These are phyloP conservation scores for Stenichneumon culpator DNA, from an alignment of 2,888 invertebrate species.

Conservation along the genomic window DNA sequence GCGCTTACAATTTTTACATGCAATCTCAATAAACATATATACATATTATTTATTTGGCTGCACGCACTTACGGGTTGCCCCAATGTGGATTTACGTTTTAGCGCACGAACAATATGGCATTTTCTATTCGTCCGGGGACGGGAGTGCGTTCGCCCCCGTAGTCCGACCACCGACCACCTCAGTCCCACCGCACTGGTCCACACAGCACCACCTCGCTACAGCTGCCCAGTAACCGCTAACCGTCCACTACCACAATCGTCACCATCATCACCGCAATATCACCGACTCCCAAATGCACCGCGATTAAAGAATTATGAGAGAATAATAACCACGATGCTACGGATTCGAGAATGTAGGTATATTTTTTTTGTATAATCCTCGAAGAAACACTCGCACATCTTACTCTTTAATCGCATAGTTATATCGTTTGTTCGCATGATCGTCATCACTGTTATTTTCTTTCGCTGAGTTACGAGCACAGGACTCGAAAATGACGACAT, in stretches of 20 bases:
- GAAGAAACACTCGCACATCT: not conserved
- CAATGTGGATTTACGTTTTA: constrained; percentile 82
- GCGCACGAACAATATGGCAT: constrained; percentile 85
- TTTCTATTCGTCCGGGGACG: constrained; percentile 85
- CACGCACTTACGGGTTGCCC: constrained; percentile 77
- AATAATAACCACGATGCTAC: constrained; percentile 73
- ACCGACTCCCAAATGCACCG: constrained; percentile 84
- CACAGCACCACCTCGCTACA: constrained; percentile 87
- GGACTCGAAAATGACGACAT: too few relatives aligned
- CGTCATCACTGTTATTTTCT: not conserved
- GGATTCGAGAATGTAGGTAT: constrained; percentile 79
- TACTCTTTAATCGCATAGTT: not conserved
- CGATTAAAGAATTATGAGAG: constrained; percentile 80
- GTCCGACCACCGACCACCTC: constrained; percentile 86
- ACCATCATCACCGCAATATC: constrained; percentile 85
- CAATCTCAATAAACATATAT: constrained; percentile 4
- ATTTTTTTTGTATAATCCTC: constrained; percentile 10
- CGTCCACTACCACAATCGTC: constrained; percentile 86
- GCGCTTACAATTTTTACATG: not conserved
- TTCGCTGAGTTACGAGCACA: too few relatives aligned
- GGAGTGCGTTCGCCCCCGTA: constrained; percentile 88
- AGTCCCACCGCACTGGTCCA: constrained; percentile 86
- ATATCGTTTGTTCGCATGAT: not conserved
- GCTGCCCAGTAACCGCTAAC: constrained; percentile 88
- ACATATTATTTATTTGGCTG: constrained; percentile 54